A percentile compares a stretch with the other conserved stretches of the same genome.
Conservation (phyloP, 2,113 vertebrate genomes). For the Motacilla alba region DNA sequence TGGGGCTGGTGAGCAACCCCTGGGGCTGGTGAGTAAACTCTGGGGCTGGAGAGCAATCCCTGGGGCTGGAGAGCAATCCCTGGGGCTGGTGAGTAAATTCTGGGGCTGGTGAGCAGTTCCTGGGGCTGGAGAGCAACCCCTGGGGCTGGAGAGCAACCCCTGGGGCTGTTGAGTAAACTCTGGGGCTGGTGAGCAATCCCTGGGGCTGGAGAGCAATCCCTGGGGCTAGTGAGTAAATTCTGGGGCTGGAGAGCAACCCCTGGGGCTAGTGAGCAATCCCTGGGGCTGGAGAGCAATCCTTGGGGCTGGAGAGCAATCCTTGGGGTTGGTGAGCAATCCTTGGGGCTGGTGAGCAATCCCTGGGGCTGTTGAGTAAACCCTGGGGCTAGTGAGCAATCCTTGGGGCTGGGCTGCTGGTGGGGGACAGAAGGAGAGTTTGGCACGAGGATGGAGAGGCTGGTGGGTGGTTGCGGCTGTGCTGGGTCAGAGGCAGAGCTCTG, state of each 20-base stretch:
- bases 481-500: not conserved
- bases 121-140: not conserved
- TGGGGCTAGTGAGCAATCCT: not conserved
- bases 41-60: fast-evolving
- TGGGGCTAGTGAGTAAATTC: too few species aligned
- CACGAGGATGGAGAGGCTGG: not conserved
- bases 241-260: not conserved
- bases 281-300: fast-evolving
- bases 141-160: not conserved
- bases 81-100: too few species aligned
- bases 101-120: too few species aligned
- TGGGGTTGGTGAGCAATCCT: not conserved
- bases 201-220: fast-evolving
- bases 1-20: not conserved
- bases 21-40: not conserved
- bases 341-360: not conserved
- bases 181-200: not conserved
- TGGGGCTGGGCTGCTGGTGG: fast-evolving
- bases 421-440: not conserved
- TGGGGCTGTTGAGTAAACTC: not conserved
- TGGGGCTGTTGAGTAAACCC: not conserved
- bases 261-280: not conserved
- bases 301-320: fast-evolving
- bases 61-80: fast-evolving
- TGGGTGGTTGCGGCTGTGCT: not conserved